A percentile compares a stretch with the other conserved stretches of the same genome.
phyloP scores from a whole-genome alignment of 2,888 invertebrate species.

The Synergus gifuensis region DNA sequence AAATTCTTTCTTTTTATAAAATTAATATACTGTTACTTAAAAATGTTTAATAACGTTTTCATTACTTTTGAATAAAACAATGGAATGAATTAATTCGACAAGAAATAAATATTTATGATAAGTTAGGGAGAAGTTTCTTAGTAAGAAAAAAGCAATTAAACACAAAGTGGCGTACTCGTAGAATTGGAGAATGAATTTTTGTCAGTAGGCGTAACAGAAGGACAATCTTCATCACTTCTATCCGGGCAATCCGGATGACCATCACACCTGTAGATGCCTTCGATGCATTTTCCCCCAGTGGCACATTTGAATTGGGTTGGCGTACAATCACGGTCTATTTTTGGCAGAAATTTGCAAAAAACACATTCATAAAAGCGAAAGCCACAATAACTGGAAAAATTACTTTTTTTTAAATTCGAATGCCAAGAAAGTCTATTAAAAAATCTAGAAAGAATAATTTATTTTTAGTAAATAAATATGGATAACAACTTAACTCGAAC shows the following conservation, averaged over 20 bases:
- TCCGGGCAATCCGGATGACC: slow-evolving; percentile 80
- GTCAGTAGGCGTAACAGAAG: slow-evolving; percentile 63
- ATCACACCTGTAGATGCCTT: slow-evolving; percentile 79
- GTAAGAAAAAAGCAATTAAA: slow-evolving; percentile 53
- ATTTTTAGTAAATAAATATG: background rate
- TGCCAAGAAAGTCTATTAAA: background rate
- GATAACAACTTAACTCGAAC: too few relatives aligned
- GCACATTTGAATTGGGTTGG: slow-evolving; percentile 80
- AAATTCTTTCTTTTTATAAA: too few relatives aligned
- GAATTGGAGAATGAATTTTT: slow-evolving; percentile 66
- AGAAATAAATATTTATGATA: background rate
- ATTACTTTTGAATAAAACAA: too few relatives aligned
- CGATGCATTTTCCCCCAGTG: slow-evolving; percentile 79
- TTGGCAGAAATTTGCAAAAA: slow-evolving; percentile 56
- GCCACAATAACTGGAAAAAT: slow-evolving; percentile 52
- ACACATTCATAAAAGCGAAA: slow-evolving; percentile 56
- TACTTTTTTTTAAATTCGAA: background rate
- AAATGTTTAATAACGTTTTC: too few relatives aligned
- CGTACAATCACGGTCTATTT: slow-evolving; percentile 77
- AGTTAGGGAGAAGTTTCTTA: slow-evolving; percentile 5
- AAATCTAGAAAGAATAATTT: background rate
- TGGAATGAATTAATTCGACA: too few relatives aligned
- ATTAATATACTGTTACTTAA: too few relatives aligned
- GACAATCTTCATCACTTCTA: slow-evolving; percentile 79
- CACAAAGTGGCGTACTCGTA: slow-evolving; percentile 71